phyloP scores from a whole-genome alignment of 2,113 vertebrate species.

The Machaerirhynchus nigripectus region DNA sequence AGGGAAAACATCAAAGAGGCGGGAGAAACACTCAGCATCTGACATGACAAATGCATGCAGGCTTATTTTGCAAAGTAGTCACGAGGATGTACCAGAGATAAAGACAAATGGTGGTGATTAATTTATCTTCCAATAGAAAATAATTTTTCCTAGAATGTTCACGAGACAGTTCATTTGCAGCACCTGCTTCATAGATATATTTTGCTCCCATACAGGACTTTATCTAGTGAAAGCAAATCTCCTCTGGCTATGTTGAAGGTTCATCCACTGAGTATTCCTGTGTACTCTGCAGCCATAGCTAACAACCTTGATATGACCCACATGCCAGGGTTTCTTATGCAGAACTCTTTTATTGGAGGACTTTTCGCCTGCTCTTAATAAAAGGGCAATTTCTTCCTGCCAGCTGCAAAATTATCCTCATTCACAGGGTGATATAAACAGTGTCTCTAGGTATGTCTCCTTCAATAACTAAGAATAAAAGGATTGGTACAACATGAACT shows the following conservation, averaged over 20 bases:
- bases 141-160: not conserved
- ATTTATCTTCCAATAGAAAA: not conserved
- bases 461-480: not conserved
- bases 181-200: not conserved
- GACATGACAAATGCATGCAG: not conserved
- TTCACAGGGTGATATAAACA: not conserved
- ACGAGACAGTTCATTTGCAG: not conserved
- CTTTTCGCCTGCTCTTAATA: not conserved
- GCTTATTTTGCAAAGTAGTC: not conserved
- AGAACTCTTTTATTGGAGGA: not conserved
- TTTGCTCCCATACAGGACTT: not conserved
- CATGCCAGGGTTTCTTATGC: not conserved
- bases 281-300: not conserved
- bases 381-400: not conserved
- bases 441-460: not conserved
- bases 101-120: not conserved
- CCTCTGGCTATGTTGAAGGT: not conserved
- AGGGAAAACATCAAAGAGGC: not conserved
- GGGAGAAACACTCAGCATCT: not conserved
- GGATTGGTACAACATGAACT: not conserved
- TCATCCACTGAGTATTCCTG: not conserved
- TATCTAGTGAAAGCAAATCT: not conserved
- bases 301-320: not conserved
- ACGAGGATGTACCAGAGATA: rapidly evolving
- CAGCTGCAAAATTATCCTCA: not conserved